A percentile compares a stretch with the other conserved stretches of the same genome.
Evolutionary conservation across 2,888 invertebrate species (phyloP).

Genomic region (Rotaria socialis): DNA sequence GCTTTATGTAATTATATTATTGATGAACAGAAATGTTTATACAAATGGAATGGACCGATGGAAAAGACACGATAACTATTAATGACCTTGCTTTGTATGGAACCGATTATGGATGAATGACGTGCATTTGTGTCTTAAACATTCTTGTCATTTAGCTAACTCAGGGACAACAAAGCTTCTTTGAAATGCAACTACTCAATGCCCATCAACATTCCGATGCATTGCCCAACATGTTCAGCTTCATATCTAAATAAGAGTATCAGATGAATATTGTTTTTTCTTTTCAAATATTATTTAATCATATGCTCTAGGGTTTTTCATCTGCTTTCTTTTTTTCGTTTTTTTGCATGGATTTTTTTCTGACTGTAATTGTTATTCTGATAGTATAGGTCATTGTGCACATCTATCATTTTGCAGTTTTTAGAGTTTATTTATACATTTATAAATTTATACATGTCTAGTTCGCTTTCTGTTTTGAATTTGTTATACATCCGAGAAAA

Average conservation of each 20-base stretch:
- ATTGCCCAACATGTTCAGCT: not conserved
- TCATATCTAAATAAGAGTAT: not conserved
- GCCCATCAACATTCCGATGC: slow-evolving; percentile 4
- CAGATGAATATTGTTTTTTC: not conserved
- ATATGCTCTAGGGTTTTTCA: not conserved
- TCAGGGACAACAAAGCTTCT: not conserved
- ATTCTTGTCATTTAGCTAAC: not conserved
- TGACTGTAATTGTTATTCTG: not conserved
- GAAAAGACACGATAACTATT: not conserved
- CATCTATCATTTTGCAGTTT: not conserved
- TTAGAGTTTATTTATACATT: not conserved
- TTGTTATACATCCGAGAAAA: not conserved
- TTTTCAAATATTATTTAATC: not conserved
- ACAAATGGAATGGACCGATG: slow-evolving; percentile 10
- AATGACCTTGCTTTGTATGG: not conserved
- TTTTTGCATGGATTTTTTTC: not conserved
- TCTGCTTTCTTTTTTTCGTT: not conserved
- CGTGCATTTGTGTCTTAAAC: not conserved
- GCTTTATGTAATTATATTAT: not conserved
- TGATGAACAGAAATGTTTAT: not conserved
- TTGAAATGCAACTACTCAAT: not conserved
- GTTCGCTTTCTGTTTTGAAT: not conserved
- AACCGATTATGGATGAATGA: slow-evolving; percentile 6
- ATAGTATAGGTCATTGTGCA: not conserved
- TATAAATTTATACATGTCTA: not conserved